phyloP scores from a whole-genome alignment of 2,888 invertebrate genomes.

The Meghimatium bilineatum region DNA sequence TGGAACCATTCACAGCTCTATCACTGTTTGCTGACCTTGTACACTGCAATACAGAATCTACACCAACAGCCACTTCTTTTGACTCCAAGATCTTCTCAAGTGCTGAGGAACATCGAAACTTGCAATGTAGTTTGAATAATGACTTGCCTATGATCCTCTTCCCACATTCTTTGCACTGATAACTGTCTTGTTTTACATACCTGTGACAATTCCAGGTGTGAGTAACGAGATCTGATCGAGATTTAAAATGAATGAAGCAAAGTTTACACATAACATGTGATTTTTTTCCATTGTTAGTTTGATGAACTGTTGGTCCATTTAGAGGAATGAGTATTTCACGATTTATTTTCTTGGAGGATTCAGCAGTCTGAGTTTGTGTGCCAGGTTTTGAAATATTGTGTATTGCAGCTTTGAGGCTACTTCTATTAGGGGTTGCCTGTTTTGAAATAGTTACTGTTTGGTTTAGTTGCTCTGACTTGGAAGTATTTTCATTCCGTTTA shows the following conservation, averaged over 20 bases:
- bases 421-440: not conserved
- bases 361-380: not conserved
- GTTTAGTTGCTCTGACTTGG: not conserved
- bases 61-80: not conserved
- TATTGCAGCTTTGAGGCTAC: not conserved
- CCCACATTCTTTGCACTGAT: not conserved
- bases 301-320: too few species aligned
- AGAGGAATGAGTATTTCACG: not conserved
- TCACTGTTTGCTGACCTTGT: not conserved
- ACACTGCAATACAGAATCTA: not conserved
- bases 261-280: not conserved
- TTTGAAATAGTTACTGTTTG: not conserved
- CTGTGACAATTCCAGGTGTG: conserved; percentile 18
- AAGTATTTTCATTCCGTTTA: not conserved
- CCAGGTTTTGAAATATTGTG: not conserved
- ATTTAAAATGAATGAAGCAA: not conserved
- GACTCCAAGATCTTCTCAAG: not conserved
- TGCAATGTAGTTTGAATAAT: not conserved
- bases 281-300: not conserved
- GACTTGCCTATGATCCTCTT: not conserved
- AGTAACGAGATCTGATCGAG: conserved; percentile 7
- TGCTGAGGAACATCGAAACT: not conserved
- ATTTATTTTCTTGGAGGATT: not conserved
- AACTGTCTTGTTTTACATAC: too few species aligned
- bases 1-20: too few species aligned